A percentile compares a stretch with the other conserved stretches of the same genome.
Conservation (phyloP, 1,140 invertebrate species). For the Drosophila watanabei region DNA sequence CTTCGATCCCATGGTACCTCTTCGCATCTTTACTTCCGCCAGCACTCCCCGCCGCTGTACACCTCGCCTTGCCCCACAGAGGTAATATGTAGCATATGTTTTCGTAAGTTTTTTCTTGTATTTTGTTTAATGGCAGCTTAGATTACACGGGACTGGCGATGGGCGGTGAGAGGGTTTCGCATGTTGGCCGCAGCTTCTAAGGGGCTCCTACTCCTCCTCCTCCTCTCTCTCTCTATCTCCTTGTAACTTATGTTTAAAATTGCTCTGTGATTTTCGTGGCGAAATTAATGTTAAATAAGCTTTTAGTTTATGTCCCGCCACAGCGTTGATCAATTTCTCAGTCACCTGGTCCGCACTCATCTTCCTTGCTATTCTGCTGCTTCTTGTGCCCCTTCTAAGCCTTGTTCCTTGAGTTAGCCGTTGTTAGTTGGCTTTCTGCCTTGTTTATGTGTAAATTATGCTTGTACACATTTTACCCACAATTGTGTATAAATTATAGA, state of each 20-base stretch:
- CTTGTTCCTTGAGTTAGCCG: slow-evolving; percentile 39
- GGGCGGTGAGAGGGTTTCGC: slow-evolving; percentile 50
- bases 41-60: slow-evolving; percentile 48
- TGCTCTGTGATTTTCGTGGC: slow-evolving; percentile 84
- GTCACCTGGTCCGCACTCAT: slow-evolving; percentile 65
- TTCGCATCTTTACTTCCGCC: slow-evolving; percentile 30
- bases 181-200: slow-evolving; percentile 70
- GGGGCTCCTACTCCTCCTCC: slow-evolving; percentile 13
- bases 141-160: slow-evolving; percentile 63
- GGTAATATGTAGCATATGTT: slow-evolving; percentile 84
- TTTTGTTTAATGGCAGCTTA: slow-evolving; percentile 84
- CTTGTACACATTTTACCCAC: slow-evolving; percentile 82
- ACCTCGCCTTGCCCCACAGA: slow-evolving; percentile 45
- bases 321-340: slow-evolving; percentile 82
- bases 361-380: slow-evolving; percentile 40
- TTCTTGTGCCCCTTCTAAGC: slow-evolving; percentile 19
- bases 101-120: slow-evolving; percentile 84
- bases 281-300: slow-evolving; percentile 85
- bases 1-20: slow-evolving; percentile 7
- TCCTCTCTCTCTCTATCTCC: neutral
- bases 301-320: slow-evolving; percentile 84
- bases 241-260: slow-evolving; percentile 82
- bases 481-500: slow-evolving; percentile 84
- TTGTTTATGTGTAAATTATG: slow-evolving; percentile 85
- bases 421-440: slow-evolving; percentile 50